Conservation (phyloP, 2,888 invertebrate species). For the Mycogona germanica region DNA sequence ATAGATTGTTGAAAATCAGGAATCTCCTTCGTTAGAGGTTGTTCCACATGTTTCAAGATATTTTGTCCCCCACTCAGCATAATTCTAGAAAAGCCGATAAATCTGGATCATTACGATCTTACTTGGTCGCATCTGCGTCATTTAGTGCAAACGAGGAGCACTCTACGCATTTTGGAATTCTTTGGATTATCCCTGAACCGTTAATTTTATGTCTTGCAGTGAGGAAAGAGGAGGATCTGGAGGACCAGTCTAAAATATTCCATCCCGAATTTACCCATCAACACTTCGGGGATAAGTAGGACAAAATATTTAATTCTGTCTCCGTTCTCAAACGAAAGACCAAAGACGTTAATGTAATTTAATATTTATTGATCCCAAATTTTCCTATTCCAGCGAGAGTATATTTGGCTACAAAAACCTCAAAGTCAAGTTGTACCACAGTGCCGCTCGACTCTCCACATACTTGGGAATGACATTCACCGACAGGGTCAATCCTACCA, state of each 20-base stretch:
- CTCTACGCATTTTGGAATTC: too few species aligned
- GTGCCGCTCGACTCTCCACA: constrained; percentile 65
- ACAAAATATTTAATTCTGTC: too few species aligned
- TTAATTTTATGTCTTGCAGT: constrained; percentile 36
- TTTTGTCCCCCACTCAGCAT: too few species aligned
- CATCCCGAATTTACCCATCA: constrained; percentile 84
- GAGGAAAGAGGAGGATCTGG: constrained; percentile 48
- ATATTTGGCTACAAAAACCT: constrained; percentile 89
- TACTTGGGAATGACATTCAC: constrained; percentile 63
- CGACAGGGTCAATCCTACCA: constrained; percentile 45
- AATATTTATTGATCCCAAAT: constrained; percentile 13
- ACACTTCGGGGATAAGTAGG: constrained; percentile 68
- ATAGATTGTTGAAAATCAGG: too few species aligned
- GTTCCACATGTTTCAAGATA: too few species aligned
- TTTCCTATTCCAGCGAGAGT: constrained; percentile 49
- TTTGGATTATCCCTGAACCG: too few species aligned
- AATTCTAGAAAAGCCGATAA: too few species aligned
- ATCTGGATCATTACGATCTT: too few species aligned
- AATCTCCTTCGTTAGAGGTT: too few species aligned
- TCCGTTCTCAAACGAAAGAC: background rate
- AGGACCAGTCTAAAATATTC: constrained; percentile 51
- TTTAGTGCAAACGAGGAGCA: constrained; percentile 1
- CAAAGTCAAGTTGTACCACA: constrained; percentile 61
- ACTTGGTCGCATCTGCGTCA: background rate
- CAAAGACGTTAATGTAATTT: background rate